Evolutionary conservation across 2,113 vertebrate genomes (phyloP).

Genomic region (Mellivora capensis): DNA sequence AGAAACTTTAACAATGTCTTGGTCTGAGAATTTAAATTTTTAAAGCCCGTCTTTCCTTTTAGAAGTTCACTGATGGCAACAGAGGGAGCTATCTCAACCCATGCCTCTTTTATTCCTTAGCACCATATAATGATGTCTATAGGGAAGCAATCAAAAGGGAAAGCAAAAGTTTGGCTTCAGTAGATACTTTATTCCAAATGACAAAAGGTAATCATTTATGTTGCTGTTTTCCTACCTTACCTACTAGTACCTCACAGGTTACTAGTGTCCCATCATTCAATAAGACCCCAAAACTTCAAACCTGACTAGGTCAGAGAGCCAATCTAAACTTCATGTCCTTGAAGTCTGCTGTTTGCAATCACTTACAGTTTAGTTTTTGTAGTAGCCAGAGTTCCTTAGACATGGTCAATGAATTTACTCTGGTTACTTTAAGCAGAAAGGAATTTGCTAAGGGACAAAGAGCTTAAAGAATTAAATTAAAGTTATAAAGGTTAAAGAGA

Average conservation of each 20-base stretch:
- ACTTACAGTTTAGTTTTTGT: background rate
- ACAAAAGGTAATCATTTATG: background rate
- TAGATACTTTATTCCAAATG: background rate
- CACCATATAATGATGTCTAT: background rate
- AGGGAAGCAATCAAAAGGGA: background rate
- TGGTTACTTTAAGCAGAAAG: slow-evolving; percentile 22
- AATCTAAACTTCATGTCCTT: background rate
- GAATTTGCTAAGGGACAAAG: background rate
- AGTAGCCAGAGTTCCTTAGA: slow-evolving; percentile 1
- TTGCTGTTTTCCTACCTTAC: background rate
- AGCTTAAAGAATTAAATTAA: background rate
- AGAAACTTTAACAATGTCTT: background rate
- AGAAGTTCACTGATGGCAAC: background rate
- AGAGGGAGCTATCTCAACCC: background rate
- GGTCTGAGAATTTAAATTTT: slow-evolving; percentile 1
- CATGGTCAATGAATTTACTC: background rate
- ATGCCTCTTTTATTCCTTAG: background rate
- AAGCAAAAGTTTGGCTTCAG: background rate
- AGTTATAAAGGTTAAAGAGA: background rate
- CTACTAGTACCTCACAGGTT: background rate
- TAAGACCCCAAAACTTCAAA: background rate
- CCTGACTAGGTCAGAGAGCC: background rate
- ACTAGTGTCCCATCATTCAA: background rate
- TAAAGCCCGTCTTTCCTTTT: background rate
- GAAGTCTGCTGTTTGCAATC: background rate